Conservation (phyloP, 1,140 invertebrate genomes). For the Eupristina koningsbergeri region DNA sequence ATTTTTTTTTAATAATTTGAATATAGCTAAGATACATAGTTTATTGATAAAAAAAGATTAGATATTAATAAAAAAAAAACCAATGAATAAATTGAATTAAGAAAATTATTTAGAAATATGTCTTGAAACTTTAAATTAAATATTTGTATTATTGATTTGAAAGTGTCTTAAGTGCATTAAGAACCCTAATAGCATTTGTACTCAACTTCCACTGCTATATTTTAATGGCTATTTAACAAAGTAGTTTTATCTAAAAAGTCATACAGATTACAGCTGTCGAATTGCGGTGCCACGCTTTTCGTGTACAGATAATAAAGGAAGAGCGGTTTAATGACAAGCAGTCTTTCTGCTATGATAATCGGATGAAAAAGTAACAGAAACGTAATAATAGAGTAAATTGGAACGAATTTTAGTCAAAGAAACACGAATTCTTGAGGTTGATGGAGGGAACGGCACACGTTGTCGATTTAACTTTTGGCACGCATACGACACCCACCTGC, state of each 20-base stretch:
- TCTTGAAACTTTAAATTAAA: neutral
- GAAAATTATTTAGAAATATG: too few species aligned
- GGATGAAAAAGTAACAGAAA: neutral
- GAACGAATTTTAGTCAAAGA: neutral
- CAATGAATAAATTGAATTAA: too few species aligned
- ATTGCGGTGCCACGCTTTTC: slow-evolving; percentile 21
- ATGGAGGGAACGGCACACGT: slow-evolving; percentile 9
- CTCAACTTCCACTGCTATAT: neutral
- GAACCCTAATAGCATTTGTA: neutral
- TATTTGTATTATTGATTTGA: neutral
- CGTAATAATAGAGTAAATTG: neutral
- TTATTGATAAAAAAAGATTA: too few species aligned
- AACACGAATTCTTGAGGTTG: neutral
- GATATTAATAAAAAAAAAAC: too few species aligned
- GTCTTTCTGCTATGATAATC: neutral
- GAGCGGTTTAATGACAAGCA: neutral
- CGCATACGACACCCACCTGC: slow-evolving; percentile 46
- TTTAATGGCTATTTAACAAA: neutral
- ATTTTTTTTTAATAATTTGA: too few species aligned
- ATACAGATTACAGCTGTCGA: slow-evolving; percentile 44
- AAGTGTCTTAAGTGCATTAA: neutral
- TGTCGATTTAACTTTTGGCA: slow-evolving; percentile 37
- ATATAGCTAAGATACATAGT: too few species aligned
- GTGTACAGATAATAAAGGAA: neutral
- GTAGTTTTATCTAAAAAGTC: neutral